A percentile compares a stretch with the other conserved stretches of the same genome.
Conservation (phyloP, 1,140 invertebrate genomes). For the Meloidogyne hapla region DNA sequence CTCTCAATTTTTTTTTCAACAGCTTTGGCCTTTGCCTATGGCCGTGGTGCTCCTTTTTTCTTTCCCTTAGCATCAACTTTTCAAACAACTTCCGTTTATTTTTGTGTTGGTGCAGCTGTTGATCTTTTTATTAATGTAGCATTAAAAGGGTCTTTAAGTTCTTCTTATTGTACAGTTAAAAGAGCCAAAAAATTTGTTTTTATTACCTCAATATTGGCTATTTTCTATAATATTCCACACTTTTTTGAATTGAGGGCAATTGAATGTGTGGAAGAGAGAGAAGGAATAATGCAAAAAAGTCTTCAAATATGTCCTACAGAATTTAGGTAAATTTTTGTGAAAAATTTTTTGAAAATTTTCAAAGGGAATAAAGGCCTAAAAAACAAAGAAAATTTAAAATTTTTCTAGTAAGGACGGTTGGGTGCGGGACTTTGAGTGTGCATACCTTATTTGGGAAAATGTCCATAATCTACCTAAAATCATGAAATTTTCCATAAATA, state of each 20-base stretch:
- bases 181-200: conserved; percentile 55
- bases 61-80: conserved; percentile 63
- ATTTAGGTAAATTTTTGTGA: conserved; percentile 32
- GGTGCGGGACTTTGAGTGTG: too few relatives aligned
- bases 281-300: conserved; percentile 28
- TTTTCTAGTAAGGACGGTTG: conserved; percentile 41
- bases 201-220: conserved; percentile 45
- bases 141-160: conserved; percentile 46
- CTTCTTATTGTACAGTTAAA: conserved; percentile 60
- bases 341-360: neutral
- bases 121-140: conserved; percentile 63
- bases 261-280: conserved; percentile 13
- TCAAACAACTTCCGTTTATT: conserved; percentile 63
- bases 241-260: conserved; percentile 59
- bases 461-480: too few relatives aligned
- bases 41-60: conserved; percentile 55
- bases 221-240: conserved; percentile 62
- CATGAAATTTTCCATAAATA: neutral
- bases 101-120: conserved; percentile 61
- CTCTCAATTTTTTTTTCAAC: conserved; percentile 7
- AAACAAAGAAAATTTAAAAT: too few relatives aligned
- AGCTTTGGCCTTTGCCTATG: conserved; percentile 57
- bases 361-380: too few relatives aligned
- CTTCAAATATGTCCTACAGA: conserved; percentile 58
- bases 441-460: too few relatives aligned